These are phyloP conservation scores for Catostomus latipinnis DNA, from an alignment of 2,797 vertebrate genomes.

Conservation along the genomic window DNA sequence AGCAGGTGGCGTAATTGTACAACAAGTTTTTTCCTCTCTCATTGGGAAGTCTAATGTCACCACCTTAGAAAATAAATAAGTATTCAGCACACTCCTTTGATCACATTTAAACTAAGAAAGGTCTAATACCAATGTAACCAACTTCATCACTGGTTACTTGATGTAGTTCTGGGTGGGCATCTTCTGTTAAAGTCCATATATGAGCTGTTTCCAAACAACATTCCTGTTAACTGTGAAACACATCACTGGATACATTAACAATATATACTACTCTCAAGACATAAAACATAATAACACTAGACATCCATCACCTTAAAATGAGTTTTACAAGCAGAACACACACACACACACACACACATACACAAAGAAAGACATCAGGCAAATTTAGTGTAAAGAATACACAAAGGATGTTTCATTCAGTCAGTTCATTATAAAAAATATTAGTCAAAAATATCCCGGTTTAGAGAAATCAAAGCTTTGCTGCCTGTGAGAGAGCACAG, in stretches of 20 bases:
- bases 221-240: no score
- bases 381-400: no score
- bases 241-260: background rate
- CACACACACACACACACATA: constrained; percentile 23
- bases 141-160: background rate
- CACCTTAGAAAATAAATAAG: no score
- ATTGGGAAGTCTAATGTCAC: no score
- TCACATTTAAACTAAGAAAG: background rate
- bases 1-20: constrained; percentile 43
- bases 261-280: background rate
- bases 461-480: constrained; percentile 32
- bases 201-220: background rate
- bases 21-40: background rate
- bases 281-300: background rate
- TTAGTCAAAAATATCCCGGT: constrained; percentile 35
- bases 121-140: background rate
- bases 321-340: background rate
- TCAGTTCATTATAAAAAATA: no score
- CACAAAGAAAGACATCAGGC: no score
- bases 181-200: no score
- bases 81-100: no score
- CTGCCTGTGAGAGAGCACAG: constrained; percentile 51
- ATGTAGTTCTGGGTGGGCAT: background rate
- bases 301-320: background rate
- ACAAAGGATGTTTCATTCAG: no score